Base-by-base conservation (phyloP, 2,797 vertebrate genomes). In the Tenualosa thibaudeaui region DNA sequence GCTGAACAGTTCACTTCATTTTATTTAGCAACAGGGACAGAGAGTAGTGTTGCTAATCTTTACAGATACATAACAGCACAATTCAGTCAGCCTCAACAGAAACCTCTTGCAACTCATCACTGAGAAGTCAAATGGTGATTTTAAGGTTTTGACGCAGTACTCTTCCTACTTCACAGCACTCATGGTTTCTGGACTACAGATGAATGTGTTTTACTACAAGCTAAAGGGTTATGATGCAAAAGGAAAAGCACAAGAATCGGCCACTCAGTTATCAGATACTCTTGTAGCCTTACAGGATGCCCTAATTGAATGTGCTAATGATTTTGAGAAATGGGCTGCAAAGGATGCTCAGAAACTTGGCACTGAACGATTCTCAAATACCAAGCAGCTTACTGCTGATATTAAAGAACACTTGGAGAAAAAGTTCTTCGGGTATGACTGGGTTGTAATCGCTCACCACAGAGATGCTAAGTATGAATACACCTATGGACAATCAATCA, bases 131-230 rank as follows among this genome's bases (percentile, higher is more conserved):
- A 49, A 49, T 22, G 84, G 81, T 5, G 81, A 82, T 53, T 71
- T 85, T 82, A 31, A 85, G 37, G 37, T 50, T 26, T 50, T 83
- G 81, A n/a, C 54, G 5, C 50, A 82, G 51, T 85, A 75, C 81
- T 49, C 81, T 26, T 10, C 26, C 50, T 82, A 85, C 62, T 78
- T 82, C 24, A 71, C 81, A 19, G 54, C 37, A 43, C 84, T 85
- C 49, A 85, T 83, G 85, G 65, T 85, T n/a, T 75, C 62, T 54
- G 85, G 81, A 13, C 65, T 83, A 2, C 50, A 85, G 51, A 46
- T 85, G 71, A 85, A 83, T 78, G 2, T 85, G 2, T 85, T 19
- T 83, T 83, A 85, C 56, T 82, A 85, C 81, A 78, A 43, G 43
- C 56, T 58, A n/a, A 58, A 22, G 56, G 56, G 56, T 19, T 58